Percentiles rank a stretch among this genome's conserved stretches.
Conservation (phyloP, 2,888 invertebrate species). For the Heliothis peltigera region DNA sequence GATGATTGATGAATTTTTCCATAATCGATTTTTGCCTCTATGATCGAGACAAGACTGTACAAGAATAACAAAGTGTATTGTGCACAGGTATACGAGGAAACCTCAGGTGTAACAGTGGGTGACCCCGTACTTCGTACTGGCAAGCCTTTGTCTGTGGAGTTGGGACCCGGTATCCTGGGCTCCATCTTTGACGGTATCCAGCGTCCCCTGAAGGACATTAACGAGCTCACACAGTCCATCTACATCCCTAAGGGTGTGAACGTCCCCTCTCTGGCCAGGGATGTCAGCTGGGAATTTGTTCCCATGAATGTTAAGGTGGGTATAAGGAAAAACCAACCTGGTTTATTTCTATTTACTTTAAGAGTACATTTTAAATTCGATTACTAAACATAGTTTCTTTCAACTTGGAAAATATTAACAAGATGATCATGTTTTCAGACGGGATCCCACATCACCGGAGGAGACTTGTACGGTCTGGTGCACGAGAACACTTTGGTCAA, state of each 20-base stretch:
- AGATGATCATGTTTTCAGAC: conserved; percentile 84
- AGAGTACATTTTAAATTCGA: no score
- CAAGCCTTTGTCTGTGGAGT: conserved; percentile 99
- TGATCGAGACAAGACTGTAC: neutral
- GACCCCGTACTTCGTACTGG: conserved; percentile 99
- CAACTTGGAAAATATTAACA: no score
- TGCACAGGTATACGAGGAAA: conserved; percentile 96
- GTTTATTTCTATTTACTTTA: no score
- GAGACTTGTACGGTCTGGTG: conserved; percentile 98
- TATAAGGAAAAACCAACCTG: neutral
- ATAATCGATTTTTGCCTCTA: neutral
- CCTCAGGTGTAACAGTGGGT: conserved; percentile 99
- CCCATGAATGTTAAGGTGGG: conserved; percentile 94
- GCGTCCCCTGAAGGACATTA: conserved; percentile 98
- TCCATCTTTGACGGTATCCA: conserved; percentile 99
- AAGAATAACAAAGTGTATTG: neutral
- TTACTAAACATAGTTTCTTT: no score
- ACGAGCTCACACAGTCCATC: conserved; percentile 97
- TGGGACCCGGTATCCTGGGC: conserved; percentile 99
- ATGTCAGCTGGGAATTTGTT: conserved; percentile 97
- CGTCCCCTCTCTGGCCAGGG: conserved; percentile 96
- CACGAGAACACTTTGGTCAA: conserved; percentile 99
- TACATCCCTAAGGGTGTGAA: conserved; percentile 99
- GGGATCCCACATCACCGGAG: conserved; percentile 99
- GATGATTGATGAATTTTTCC: no score